These are phyloP conservation scores for Ashinkailepas kermadecensis DNA, from an alignment of 2,888 invertebrate genomes.

Conservation along the genomic window DNA sequence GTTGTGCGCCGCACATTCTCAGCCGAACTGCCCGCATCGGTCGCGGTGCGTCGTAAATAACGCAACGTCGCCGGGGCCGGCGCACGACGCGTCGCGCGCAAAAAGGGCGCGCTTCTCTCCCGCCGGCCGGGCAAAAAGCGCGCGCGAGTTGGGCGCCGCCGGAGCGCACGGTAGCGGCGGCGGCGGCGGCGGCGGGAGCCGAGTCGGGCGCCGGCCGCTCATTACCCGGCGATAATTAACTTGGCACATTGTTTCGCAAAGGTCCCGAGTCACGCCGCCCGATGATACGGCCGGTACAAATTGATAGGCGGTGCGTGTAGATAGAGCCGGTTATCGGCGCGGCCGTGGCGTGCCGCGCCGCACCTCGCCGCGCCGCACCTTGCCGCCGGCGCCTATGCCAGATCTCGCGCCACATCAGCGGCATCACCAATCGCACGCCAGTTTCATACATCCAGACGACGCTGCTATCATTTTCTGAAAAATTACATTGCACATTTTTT, in stretches of 20 bases:
- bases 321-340: background rate
- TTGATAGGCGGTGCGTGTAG: conserved; percentile 12
- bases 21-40: background rate
- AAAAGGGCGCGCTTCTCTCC: background rate
- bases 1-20: background rate
- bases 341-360: background rate
- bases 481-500: conserved; percentile 12
- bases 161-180: background rate
- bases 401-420: no score
- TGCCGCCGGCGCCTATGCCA: no score
- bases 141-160: background rate
- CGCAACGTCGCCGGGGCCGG: background rate
- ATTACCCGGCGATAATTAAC: conserved; percentile 9
- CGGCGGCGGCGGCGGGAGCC: background rate
- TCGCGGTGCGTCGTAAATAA: background rate
- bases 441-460: no score
- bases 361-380: background rate
- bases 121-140: background rate
- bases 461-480: background rate
- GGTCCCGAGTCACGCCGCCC: background rate
- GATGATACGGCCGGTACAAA: conserved; percentile 17
- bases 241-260: conserved; percentile 9
- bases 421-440: no score
- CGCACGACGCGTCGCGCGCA: background rate
- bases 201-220: background rate